These are phyloP conservation scores for Timandra comae DNA, from an alignment of 2,888 invertebrate species.

Conservation along the genomic window DNA sequence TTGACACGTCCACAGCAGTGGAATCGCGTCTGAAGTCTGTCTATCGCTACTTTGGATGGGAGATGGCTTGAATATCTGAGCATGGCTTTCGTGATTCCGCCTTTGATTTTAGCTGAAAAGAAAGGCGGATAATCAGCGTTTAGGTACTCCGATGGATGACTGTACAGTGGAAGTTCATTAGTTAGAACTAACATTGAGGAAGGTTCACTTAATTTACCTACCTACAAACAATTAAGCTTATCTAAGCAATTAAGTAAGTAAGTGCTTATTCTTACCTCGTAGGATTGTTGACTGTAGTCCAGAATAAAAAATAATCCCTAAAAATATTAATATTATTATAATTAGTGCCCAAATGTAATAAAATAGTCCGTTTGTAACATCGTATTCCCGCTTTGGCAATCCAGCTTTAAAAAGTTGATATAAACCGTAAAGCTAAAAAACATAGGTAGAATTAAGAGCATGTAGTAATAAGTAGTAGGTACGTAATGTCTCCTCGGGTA, in stretches of 20 bases:
- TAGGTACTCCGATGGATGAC: no score
- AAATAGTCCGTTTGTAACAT: constrained; percentile 63
- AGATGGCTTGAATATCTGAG: constrained; percentile 72
- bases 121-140: no score
- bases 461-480: no score
- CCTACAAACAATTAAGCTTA: not conserved
- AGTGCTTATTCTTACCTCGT: constrained; percentile 38
- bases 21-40: constrained; percentile 77
- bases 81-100: constrained; percentile 78
- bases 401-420: constrained; percentile 67
- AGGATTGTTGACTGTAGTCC: constrained; percentile 67
- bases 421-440: constrained; percentile 53
- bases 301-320: constrained; percentile 67
- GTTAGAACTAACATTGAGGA: no score
- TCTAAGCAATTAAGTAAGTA: not conserved
- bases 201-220: no score
- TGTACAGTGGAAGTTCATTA: not conserved
- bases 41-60: constrained; percentile 73
- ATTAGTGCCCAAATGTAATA: constrained; percentile 66
- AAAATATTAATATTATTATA: constrained; percentile 60
- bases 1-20: constrained; percentile 79
- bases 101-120: constrained; percentile 62
- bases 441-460: no score
- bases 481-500: no score
- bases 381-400: constrained; percentile 52